phyloP scores from a whole-genome alignment of 2,888 invertebrate species.

The Lutraria lutraria region DNA sequence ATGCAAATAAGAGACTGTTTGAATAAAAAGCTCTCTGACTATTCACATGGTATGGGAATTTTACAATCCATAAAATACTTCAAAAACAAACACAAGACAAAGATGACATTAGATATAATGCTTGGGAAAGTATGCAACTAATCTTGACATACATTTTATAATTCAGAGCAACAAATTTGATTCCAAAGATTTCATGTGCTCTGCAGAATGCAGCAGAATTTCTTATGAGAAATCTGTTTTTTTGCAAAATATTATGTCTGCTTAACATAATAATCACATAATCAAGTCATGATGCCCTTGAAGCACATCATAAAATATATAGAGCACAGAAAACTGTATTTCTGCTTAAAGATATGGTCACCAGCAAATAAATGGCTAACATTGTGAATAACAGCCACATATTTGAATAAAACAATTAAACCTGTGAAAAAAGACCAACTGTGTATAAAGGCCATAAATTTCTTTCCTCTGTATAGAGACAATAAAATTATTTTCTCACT shows the following conservation, averaged over 20 bases:
- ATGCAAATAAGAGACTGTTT: neutral
- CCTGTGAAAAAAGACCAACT: too few relatives aligned
- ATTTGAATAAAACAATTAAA: too few relatives aligned
- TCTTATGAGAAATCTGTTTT: slow-evolving; percentile 10
- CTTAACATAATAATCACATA: neutral
- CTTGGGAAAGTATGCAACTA: neutral
- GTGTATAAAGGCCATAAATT: too few relatives aligned
- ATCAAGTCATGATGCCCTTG: neutral
- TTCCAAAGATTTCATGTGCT: neutral
- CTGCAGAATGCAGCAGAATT: neutral
- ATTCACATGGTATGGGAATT: neutral
- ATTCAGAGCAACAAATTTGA: neutral
- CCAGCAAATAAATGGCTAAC: too few relatives aligned
- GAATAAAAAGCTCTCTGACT: neutral
- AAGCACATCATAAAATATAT: neutral
- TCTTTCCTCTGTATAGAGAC: too few relatives aligned
- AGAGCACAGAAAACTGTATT: too few relatives aligned
- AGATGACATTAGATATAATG: neutral
- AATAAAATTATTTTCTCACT: too few relatives aligned
- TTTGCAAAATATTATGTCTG: slow-evolving; percentile 7
- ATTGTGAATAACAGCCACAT: too few relatives aligned
- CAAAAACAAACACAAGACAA: slow-evolving; percentile 1
- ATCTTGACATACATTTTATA: neutral
- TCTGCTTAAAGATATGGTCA: too few relatives aligned
- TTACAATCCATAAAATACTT: slow-evolving; percentile 4